Percentiles rank a stretch among this genome's conserved stretches.
These are phyloP conservation scores for Lordiphosa andalusiaca DNA, from an alignment of 2,888 invertebrate genomes.

Conservation along the genomic window DNA sequence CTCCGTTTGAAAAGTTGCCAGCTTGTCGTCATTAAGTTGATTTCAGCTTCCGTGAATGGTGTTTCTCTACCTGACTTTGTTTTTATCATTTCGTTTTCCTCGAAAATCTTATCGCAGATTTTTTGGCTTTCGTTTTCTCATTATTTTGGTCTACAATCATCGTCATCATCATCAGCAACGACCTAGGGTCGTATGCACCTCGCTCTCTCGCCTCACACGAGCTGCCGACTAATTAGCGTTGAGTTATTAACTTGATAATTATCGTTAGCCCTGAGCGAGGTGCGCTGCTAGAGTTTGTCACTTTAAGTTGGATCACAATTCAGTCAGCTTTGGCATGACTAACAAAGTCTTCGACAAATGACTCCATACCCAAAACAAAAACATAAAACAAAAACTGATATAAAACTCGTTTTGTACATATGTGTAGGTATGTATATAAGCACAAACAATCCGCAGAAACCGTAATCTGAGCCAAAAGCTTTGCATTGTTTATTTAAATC, in stretches of 20 bases:
- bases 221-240: constrained; percentile 45
- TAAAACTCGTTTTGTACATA: no score
- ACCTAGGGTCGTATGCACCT: constrained; percentile 36
- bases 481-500: constrained; percentile 34
- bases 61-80: constrained; percentile 17
- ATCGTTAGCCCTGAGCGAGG: constrained; percentile 29
- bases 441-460: constrained; percentile 7
- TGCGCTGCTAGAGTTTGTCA: constrained; percentile 14
- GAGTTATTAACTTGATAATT: constrained; percentile 42
- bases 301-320: constrained; percentile 4
- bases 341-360: constrained; percentile 10
- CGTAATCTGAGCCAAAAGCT: constrained; percentile 38
- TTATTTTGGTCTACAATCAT: constrained; percentile 3
- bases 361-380: constrained; percentile 4
- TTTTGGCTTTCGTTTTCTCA: constrained; percentile 42
- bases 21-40: constrained; percentile 50
- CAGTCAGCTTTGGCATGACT: constrained; percentile 17
- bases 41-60: constrained; percentile 49
- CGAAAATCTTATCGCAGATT: constrained; percentile 22
- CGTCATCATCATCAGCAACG: constrained; percentile 14
- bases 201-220: constrained; percentile 16
- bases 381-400: not conserved
- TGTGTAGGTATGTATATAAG: no score
- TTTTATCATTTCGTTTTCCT: constrained; percentile 8
- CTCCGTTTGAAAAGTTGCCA: constrained; percentile 32